Base-by-base conservation (phyloP, 2,797 vertebrate species). In the Scyliorhinus canicula region DNA sequence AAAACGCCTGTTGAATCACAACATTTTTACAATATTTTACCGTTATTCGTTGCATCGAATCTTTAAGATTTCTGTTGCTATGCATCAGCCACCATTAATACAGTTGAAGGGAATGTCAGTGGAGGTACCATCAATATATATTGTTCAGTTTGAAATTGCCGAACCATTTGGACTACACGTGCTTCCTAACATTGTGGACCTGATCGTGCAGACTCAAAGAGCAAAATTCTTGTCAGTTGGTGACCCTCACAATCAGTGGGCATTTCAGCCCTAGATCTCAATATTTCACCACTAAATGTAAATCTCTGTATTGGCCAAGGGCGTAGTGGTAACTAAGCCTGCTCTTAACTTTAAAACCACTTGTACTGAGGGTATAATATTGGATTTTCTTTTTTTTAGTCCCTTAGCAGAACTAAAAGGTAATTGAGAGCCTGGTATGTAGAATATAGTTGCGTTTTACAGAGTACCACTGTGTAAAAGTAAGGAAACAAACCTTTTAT, bases 401-500 rank as follows among this genome's bases (percentile, higher is more conserved):
- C 63, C 8, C 11, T 65, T 9, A 26, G 60, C 57, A 26, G n/a
- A 91, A 65, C 60, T 40, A 44, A 57, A 91, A n/a, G 19, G 88
- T 65, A 91, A 65, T 91, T 91, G 88, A 91, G 21, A 91, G 60
- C 57, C 88, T 65, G 88, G 60, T 90, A 90, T 90, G 55, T 60
- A 65, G 40, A 44, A 91, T 91, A 65, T 65, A 91, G 88, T 91
- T 91, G 60, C 8, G 21, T 91, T 91, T 91, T 65, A 91, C 88
- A 91, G 88, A 65, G 88, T 40, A 91, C 88, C 88, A 65, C 88
- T 91, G 86, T 60, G 57, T 91, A 91, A 65, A 91, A 65, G 60
- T 91, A 65, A 63, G 88, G n/a, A 91, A 91, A 91, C 88, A 91
- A 91, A 65, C 60, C 40, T 91, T 91, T 91, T 91, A 91, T 65